Percentiles rank a stretch among this genome's conserved stretches.
These are phyloP conservation scores for Trilocha varians DNA, from an alignment of 2,888 invertebrate genomes.

Conservation along the genomic window DNA sequence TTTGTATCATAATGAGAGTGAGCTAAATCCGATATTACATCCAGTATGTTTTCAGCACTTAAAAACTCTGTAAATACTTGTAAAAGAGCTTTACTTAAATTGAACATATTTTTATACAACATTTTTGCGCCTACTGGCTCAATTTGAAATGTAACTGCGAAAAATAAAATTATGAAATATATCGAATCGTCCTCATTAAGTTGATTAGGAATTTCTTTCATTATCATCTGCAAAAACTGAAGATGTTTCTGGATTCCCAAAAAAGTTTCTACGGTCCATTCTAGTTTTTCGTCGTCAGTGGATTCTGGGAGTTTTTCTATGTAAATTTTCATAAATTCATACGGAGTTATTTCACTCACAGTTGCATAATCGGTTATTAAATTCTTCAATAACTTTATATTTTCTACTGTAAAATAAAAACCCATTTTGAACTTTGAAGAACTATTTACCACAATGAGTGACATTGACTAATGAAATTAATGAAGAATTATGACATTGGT, in stretches of 20 bases:
- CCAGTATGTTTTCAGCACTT: constrained; percentile 53
- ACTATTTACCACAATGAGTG: too few species aligned
- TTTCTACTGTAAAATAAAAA: constrained; percentile 54
- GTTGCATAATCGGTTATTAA: constrained; percentile 41
- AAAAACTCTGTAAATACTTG: constrained; percentile 51
- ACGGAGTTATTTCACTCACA: constrained; percentile 36
- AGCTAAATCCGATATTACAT: constrained; percentile 57
- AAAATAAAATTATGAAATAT: constrained; percentile 46
- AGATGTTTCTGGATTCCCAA: constrained; percentile 47
- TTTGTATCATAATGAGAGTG: constrained; percentile 61
- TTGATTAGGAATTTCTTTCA: constrained; percentile 34
- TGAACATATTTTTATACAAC: constrained; percentile 56
- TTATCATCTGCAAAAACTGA: constrained; percentile 37
- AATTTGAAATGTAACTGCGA: constrained; percentile 48
- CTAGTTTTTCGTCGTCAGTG: constrained; percentile 43
- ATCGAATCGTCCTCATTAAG: constrained; percentile 43
- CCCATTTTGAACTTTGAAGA: constrained; percentile 42
- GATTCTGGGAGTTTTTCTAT: constrained; percentile 49
- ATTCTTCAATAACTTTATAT: constrained; percentile 49
- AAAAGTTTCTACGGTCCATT: constrained; percentile 55
- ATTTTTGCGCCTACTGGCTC: constrained; percentile 34
- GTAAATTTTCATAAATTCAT: constrained; percentile 53
- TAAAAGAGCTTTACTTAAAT: constrained; percentile 49
- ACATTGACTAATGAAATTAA: too few species aligned
- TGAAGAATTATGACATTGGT: too few species aligned